Conservation (phyloP, 2,113 vertebrate genomes). For the Corythornis vintsioides region DNA sequence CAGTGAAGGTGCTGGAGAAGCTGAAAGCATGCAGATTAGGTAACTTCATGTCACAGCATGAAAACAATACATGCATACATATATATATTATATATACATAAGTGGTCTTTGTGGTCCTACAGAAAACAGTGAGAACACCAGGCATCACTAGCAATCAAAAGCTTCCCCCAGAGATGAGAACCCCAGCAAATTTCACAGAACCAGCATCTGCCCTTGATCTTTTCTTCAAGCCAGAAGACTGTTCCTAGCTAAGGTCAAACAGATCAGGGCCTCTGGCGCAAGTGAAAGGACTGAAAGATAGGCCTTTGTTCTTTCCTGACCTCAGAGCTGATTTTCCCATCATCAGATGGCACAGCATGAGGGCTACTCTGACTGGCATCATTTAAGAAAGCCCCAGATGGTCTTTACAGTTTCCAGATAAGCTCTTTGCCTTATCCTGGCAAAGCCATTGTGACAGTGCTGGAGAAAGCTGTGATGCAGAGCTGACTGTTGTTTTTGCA, state of each 20-base stretch:
- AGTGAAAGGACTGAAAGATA: neutral
- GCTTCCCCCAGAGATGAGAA: neutral
- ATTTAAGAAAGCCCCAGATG: neutral
- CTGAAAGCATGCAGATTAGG: neutral
- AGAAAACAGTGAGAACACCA: neutral
- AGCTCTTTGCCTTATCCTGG: neutral
- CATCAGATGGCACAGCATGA: neutral
- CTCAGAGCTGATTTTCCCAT: neutral
- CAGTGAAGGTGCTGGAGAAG: neutral
- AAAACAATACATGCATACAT: neutral
- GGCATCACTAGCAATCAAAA: neutral
- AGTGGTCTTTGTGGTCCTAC: neutral
- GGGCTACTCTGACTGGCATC: neutral
- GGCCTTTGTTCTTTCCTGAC: neutral
- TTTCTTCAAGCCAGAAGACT: neutral
- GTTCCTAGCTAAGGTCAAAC: neutral
- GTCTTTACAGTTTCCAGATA: neutral
- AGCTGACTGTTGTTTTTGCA: conserved; percentile 18
- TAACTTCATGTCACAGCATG: neutral
- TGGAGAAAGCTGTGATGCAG: conserved; percentile 18
- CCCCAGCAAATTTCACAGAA: neutral
- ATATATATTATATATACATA: neutral
- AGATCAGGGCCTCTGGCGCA: neutral
- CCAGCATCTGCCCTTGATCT: neutral
- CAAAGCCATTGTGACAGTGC: neutral